These are phyloP conservation scores for Elymnias hypermnestra DNA, from an alignment of 1,140 invertebrate genomes.

Conservation along the genomic window DNA sequence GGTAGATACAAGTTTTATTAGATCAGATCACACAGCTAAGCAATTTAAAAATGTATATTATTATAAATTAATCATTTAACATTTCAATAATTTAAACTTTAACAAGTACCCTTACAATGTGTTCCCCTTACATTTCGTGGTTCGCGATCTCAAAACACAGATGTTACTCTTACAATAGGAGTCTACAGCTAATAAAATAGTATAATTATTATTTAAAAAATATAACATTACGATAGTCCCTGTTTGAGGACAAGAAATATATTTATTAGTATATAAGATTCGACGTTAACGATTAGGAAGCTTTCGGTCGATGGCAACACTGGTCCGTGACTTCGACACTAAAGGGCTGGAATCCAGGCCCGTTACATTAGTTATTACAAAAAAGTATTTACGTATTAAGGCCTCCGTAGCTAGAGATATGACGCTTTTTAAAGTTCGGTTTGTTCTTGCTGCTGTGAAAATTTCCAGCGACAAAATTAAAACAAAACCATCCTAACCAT, in stretches of 20 bases:
- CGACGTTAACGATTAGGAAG: slow-evolving; percentile 50
- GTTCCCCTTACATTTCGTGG: slow-evolving; percentile 56
- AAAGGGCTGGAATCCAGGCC: too few relatives aligned
- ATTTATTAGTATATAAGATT: slow-evolving; percentile 67
- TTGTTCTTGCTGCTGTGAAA: too few relatives aligned
- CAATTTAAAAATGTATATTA: slow-evolving; percentile 59
- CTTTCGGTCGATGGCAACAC: slow-evolving; percentile 46
- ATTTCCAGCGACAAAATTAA: too few relatives aligned
- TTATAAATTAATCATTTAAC: slow-evolving; percentile 60
- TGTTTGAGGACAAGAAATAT: slow-evolving; percentile 62
- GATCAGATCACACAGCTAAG: slow-evolving; percentile 74
- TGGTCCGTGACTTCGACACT: slow-evolving; percentile 28
- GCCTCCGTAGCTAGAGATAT: too few relatives aligned
- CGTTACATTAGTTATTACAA: too few relatives aligned
- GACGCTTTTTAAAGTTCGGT: too few relatives aligned
- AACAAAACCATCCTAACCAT: too few relatives aligned
- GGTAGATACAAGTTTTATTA: slow-evolving; percentile 65
- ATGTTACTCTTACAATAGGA: slow-evolving; percentile 50
- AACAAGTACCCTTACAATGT: slow-evolving; percentile 66
- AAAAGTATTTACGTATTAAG: too few relatives aligned
- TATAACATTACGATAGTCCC: slow-evolving; percentile 56
- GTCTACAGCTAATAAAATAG: slow-evolving; percentile 57
- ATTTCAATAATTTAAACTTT: slow-evolving; percentile 63
- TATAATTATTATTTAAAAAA: slow-evolving; percentile 53
- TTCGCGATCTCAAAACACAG: slow-evolving; percentile 47